Percentiles rank a stretch among this genome's conserved stretches.
These are phyloP conservation scores for Pomacea maculata DNA, from an alignment of 1,140 invertebrate genomes.

Conservation along the genomic window DNA sequence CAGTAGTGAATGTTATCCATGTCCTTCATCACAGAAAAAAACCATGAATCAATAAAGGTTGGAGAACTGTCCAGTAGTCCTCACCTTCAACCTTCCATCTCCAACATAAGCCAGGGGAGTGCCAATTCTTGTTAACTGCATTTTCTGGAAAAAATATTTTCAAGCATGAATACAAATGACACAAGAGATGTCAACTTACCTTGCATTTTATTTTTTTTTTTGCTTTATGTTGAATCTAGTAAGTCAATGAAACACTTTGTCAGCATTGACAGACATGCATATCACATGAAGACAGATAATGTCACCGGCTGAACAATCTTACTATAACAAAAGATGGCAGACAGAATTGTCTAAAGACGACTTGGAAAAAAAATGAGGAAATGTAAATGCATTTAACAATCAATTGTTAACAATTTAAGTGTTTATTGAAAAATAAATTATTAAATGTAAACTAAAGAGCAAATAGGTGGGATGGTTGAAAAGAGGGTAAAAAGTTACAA, in stretches of 20 bases:
- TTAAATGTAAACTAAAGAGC: too few relatives aligned
- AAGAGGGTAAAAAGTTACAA: too few relatives aligned
- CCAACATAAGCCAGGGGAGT: slow-evolving; percentile 32
- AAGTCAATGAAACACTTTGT: too few relatives aligned
- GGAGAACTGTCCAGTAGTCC: neutral
- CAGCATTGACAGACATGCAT: neutral
- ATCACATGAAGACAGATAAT: neutral
- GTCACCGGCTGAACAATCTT: neutral
- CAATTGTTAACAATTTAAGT: too few relatives aligned
- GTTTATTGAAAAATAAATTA: too few relatives aligned
- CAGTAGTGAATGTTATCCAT: neutral
- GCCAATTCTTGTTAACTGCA: slow-evolving; percentile 27
- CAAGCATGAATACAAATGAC: neutral
- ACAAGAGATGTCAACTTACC: too few relatives aligned
- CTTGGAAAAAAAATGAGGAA: too few relatives aligned
- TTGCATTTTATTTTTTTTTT: too few relatives aligned
- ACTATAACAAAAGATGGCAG: neutral
- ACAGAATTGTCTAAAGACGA: too few relatives aligned
- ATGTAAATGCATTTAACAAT: too few relatives aligned
- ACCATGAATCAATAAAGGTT: neutral
- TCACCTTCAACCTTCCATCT: slow-evolving; percentile 31
- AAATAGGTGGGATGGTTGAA: too few relatives aligned
- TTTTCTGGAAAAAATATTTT: slow-evolving; percentile 22
- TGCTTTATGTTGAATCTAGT: too few relatives aligned
- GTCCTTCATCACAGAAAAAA: neutral